Evolutionary conservation across 2,113 vertebrate species (phyloP).

Genomic region (Cariama cristata): DNA sequence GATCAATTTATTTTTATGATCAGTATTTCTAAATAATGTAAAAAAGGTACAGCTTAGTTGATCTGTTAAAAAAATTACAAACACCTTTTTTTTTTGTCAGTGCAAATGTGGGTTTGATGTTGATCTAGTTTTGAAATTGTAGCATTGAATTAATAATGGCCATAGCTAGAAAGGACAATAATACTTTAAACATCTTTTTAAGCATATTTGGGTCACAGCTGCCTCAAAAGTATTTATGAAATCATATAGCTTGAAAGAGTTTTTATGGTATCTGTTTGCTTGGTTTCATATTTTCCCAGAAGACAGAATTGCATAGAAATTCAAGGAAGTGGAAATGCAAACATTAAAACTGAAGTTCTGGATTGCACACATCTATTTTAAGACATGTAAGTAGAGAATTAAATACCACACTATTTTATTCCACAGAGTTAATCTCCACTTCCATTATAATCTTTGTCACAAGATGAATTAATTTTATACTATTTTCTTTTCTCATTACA

Average conservation of each 20-base stretch:
- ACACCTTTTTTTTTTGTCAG: not conserved
- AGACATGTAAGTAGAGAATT: constrained; percentile 34
- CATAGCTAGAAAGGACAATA: not conserved
- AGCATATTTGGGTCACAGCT: not conserved
- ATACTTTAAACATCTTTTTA: not conserved
- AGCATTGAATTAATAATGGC: not conserved
- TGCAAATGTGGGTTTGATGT: not conserved
- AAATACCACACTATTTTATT: constrained; percentile 45
- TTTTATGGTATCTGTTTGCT: not conserved
- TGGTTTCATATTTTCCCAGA: not conserved
- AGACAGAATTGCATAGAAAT: not conserved
- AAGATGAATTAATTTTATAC: constrained; percentile 68
- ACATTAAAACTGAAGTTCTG: not conserved
- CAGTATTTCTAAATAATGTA: not conserved
- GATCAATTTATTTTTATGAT: not conserved
- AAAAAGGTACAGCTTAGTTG: not conserved
- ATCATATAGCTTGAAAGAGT: not conserved
- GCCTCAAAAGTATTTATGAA: not conserved
- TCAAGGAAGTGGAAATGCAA: constrained; percentile 44
- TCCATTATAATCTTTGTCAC: constrained; percentile 38
- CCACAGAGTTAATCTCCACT: constrained; percentile 4
- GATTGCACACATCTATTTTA: constrained; percentile 55
- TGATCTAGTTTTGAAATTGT: not conserved
- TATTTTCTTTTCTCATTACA: constrained; percentile 16
- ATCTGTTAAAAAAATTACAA: not conserved